Evolutionary conservation across 2,888 invertebrate species (phyloP), one percentile per base, ranked within the genome.

Genomic region (Tethea ocularis): DNA sequence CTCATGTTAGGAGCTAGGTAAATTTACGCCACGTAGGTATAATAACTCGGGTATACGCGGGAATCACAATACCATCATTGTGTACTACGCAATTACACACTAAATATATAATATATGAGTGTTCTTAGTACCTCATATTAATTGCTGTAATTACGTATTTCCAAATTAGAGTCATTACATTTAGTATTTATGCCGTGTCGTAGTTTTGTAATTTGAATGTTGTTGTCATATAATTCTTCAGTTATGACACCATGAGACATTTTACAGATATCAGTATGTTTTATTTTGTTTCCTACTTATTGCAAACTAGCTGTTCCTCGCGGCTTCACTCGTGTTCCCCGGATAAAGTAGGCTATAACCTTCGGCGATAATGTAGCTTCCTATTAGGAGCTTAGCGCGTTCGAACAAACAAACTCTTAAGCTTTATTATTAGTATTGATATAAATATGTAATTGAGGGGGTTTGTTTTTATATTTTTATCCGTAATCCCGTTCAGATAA

Each of bases 1-100:
- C 46, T 59, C 38, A 57, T 38, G 52, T 55, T 52, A n/a, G n/a
- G 53, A 62, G 61, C 58, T 58, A 60, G 64, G 61, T 64, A 64
- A 64, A 69, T 74, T 61, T 69, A 69, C 66, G 66, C n/a, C n/a
- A n/a, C 57, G 64, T 63, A 69, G 59, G 58, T 24, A 24, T 4
- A 24, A 24, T 24, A 64, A 75, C 67, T 72, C 72, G 67, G 64
- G 4, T n/a, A n/a, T n/a, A 20, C 20, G 10, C 20, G 17, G 10
- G 8, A 17, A 20, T 8, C 70, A 57, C 61, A 63, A 64, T 23
- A 41, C 23, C 38, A n/a, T 2, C 33, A 52, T 61, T 17, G 17
- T 38, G 17, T 22, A 33, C 41, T 52, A 55, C 56, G 61, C 67
- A 67, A 67, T 60, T 70, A 67, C 13, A 20, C 20, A 20, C 17